A percentile compares a stretch with the other conserved stretches of the same genome.
Conservation (phyloP, 1,140 invertebrate species). For the Brachionus plicatilis region DNA sequence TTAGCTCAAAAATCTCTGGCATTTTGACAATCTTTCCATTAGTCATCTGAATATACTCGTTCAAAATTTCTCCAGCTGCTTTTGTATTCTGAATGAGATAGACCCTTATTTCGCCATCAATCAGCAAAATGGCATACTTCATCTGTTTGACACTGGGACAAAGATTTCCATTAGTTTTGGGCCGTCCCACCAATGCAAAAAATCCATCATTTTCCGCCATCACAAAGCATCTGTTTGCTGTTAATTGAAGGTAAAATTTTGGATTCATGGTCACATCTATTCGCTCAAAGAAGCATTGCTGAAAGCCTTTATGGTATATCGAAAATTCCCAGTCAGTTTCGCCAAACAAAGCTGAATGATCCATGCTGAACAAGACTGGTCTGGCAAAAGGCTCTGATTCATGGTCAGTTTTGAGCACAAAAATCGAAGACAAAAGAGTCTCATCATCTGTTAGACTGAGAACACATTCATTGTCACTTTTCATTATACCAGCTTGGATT, state of each 20-base stretch:
- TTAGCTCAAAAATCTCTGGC: slow-evolving; percentile 5
- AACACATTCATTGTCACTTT: neutral
- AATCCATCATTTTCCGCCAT: neutral
- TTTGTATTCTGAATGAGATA: slow-evolving; percentile 13
- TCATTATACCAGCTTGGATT: neutral
- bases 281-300: neutral
- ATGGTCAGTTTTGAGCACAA: slow-evolving; percentile 26
- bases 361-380: neutral
- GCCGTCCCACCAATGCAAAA: neutral
- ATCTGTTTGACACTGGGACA: neutral
- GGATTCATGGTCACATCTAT: neutral
- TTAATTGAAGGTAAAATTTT: neutral
- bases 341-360: neutral
- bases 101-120: slow-evolving; percentile 8
- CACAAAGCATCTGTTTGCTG: neutral
- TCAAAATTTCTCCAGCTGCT: neutral
- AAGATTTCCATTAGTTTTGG: neutral
- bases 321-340: neutral
- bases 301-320: neutral
- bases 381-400: neutral
- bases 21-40: slow-evolving; percentile 28
- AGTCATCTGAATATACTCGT: neutral
- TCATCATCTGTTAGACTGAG: neutral
- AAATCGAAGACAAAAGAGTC: slow-evolving; percentile 32
- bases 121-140: slow-evolving; percentile 24